Evolutionary conservation across 2,113 vertebrate species (phyloP).

Genomic region (Cinclus cinclus): DNA sequence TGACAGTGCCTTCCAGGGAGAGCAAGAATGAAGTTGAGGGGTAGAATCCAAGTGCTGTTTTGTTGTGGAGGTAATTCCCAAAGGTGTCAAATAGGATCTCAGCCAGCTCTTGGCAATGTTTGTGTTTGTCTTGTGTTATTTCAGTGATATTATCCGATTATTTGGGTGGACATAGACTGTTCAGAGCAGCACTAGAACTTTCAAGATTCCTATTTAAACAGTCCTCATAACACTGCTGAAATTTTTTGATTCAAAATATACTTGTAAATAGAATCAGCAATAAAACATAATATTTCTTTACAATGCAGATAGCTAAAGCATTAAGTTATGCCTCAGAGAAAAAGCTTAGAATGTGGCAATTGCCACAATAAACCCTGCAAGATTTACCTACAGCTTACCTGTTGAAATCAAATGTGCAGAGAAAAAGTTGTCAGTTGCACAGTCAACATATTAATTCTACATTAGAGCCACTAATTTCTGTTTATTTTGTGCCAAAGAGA

Average conservation of each 20-base stretch:
- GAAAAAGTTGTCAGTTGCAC: background rate
- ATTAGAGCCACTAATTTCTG: background rate
- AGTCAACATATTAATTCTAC: background rate
- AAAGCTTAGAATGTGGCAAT: background rate
- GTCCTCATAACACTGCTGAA: background rate
- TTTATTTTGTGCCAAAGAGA: background rate
- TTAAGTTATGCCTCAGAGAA: background rate
- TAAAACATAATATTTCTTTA: background rate
- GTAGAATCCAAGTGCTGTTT: background rate
- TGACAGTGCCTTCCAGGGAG: background rate
- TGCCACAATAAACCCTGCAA: background rate
- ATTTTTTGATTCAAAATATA: background rate
- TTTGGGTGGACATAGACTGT: background rate
- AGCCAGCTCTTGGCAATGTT: background rate
- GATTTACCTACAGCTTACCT: background rate
- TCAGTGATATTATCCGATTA: background rate
- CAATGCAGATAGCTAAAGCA: background rate
- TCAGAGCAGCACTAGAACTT: background rate
- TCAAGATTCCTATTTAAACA: background rate
- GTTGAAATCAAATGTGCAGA: background rate
- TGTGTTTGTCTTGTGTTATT: background rate
- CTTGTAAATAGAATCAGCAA: background rate
- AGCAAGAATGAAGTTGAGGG: accelerated
- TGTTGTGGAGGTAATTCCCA: background rate
- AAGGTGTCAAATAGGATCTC: background rate